Evolutionary conservation across 2,113 vertebrate species (phyloP), one percentile per base, ranked within the genome.

Genomic region (Tinamus guttatus): DNA sequence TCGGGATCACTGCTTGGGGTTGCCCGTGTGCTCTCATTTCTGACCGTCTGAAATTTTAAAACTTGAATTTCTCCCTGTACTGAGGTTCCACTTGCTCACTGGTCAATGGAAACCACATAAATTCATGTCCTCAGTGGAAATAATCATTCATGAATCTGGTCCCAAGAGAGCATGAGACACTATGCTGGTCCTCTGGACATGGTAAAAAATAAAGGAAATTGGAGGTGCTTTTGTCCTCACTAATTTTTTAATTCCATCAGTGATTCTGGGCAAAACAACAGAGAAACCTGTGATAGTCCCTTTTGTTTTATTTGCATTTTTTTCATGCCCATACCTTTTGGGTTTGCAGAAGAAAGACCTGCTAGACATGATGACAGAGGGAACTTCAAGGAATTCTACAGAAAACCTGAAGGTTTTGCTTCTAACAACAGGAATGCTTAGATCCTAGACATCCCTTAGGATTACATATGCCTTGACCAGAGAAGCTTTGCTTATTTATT

Each of bases 401-500:
- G 34, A 93, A 89, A 40, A 7, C 7, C 34, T 78, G 17, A 78
- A 76, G 47, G 30, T 52, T 95, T 88, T 78, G 6, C n/a, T 85
- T 92, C 60, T 24, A 88, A 40, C 13, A 25, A 9, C 11, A 45
- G 40, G 58, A 78, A 30, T 43, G 49, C 62, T 93, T 81, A 86
- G 24, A 68, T 64, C 9, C 38, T 36, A 83, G 5, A 19, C 47
- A 84, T 88, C 20, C 14, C 71, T 83, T 43, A 83, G 34, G 38
- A 85, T 56, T 92, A 81, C 63, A 59, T 3, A 77, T 25, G 36
- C 56, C 65, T 27, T 63, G 74, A 51, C 9, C 28, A 85, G 78
- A 62, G 0, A 1, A 83, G 5, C 9, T 18, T 40, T 24, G 25
- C 4, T 25, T 34, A 6, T 18, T 15, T 40, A 20, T 49, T n/a